Conservation (phyloP, 2,797 vertebrate genomes). For the Linurgus olivaceus region DNA sequence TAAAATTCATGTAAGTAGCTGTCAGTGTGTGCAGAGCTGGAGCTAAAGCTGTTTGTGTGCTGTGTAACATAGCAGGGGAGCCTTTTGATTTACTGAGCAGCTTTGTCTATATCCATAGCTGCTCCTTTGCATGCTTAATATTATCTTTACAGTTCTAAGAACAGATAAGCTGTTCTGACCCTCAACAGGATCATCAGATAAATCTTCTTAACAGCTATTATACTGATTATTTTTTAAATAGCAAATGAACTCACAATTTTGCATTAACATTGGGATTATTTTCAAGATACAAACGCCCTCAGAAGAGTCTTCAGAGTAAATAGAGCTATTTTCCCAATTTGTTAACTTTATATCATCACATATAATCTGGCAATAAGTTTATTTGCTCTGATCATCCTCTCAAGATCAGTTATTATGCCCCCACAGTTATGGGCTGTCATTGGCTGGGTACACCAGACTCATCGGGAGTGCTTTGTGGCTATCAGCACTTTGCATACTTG, state of each 20-base stretch:
- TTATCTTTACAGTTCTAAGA: slow-evolving; percentile 62
- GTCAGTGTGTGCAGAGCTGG: not conserved
- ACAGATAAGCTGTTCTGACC: slow-evolving; percentile 65
- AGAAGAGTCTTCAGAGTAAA: not conserved
- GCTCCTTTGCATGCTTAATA: slow-evolving; percentile 54
- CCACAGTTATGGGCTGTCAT: not conserved
- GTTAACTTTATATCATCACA: not conserved
- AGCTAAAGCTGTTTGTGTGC: slow-evolving; percentile 30
- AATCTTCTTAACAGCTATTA: slow-evolving; percentile 68
- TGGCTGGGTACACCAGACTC: not conserved
- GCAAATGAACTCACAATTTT: slow-evolving; percentile 22
- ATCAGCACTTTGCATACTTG: not conserved
- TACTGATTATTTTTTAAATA: slow-evolving; percentile 35
- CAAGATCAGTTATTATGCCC: not conserved
- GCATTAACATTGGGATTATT: slow-evolving; percentile 43
- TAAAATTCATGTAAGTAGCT: slow-evolving; percentile 43
- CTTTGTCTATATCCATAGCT: slow-evolving; percentile 44
- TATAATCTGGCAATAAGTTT: not conserved
- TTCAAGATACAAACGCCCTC: slow-evolving; percentile 20
- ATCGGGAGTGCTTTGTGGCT: not conserved
- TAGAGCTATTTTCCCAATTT: not conserved
- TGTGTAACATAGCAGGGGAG: slow-evolving; percentile 13
- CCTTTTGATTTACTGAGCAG: slow-evolving; percentile 42
- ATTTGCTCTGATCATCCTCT: not conserved
- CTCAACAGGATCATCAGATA: slow-evolving; percentile 61